Base-by-base conservation (phyloP, 2,113 vertebrate species). In the Xenopus laevis region DNA sequence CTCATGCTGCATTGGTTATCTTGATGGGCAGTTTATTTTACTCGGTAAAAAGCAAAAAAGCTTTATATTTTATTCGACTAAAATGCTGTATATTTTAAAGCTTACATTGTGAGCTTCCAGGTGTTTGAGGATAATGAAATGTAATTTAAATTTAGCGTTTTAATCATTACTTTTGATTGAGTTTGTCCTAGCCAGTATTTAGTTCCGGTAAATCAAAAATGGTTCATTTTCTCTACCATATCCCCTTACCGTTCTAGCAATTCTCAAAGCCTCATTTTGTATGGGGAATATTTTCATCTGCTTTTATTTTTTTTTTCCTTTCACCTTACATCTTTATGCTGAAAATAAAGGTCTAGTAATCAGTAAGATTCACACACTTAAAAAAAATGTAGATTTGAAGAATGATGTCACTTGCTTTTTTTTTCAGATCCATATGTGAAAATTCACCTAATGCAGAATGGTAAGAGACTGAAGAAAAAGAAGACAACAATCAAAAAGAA, bases 401-500 rank as follows among this genome's bases (percentile, higher is more conserved):
- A 53, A 53, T 7, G 6, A 16, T 16, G 1, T 16, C 6, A 16
- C 12, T 13, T 55, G 7, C 53, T 50, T 9, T n/a, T 55, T 55
- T 82, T 79, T 83, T 82, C 87, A 99, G 96, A 99, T 91, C 97
- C 97, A 40, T 99, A 99, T 58, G 97, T 93, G 84, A 99, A 99
- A 87, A 98, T 99, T 85, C 97, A 99, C 84, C 92, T 99, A 92
- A 98, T 98, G 97, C 96, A 98, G 84, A 98, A 98, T 1, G 97
- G 96, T 68, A 99, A 99, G 87, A 92, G 97, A 78, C 94, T 99
- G 92, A 98, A 99, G 91, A 99, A 99, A 90, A 99, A 99, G 92
- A 99, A 99, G 93, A 98, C 96, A 77, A 99, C 96, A 80, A 98
- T 99, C 92, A 98, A 98, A 86, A 99, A 99, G 92, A 99, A 99